Conservation (phyloP, 2,797 vertebrate species). For the Decapterus maruadsi region DNA sequence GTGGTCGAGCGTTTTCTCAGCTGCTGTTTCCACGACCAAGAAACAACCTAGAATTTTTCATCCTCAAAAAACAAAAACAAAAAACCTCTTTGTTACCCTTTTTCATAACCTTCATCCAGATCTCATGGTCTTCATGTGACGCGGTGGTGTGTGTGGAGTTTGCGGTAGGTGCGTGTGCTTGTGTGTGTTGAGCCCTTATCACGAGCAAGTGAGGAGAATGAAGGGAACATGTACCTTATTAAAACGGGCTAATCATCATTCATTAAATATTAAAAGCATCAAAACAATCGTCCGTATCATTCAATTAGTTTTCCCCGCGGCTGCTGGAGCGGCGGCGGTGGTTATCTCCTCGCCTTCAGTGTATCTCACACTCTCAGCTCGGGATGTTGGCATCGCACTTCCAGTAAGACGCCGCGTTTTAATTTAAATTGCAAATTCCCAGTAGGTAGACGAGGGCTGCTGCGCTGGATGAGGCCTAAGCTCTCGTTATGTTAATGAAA, state of each 20-base stretch:
- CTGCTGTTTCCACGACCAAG: too few relatives aligned
- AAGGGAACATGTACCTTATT: conserved; percentile 34
- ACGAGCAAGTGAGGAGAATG: conserved; percentile 1
- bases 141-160: background rate
- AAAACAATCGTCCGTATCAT: conserved; percentile 62
- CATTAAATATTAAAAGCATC: conserved; percentile 59
- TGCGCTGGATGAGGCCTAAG: conserved; percentile 50
- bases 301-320: conserved; percentile 46
- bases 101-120: too few relatives aligned
- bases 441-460: conserved; percentile 13
- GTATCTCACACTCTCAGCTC: conserved; percentile 29
- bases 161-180: background rate
- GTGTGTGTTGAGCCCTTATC: background rate
- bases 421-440: conserved; percentile 65
- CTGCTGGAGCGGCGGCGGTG: background rate
- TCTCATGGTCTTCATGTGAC: too few relatives aligned
- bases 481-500: conserved; percentile 65
- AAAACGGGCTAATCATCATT: conserved; percentile 39
- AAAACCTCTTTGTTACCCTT: too few relatives aligned
- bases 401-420: conserved; percentile 50
- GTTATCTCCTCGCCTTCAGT: conserved; percentile 36
- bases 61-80: too few relatives aligned
- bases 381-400: conserved; percentile 36
- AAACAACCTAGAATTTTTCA: too few relatives aligned
- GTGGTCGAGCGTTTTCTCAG: too few relatives aligned